A percentile compares a stretch with the other conserved stretches of the same genome.
Evolutionary conservation across 2,888 invertebrate species (phyloP).

Genomic region (Thecophora atra): DNA sequence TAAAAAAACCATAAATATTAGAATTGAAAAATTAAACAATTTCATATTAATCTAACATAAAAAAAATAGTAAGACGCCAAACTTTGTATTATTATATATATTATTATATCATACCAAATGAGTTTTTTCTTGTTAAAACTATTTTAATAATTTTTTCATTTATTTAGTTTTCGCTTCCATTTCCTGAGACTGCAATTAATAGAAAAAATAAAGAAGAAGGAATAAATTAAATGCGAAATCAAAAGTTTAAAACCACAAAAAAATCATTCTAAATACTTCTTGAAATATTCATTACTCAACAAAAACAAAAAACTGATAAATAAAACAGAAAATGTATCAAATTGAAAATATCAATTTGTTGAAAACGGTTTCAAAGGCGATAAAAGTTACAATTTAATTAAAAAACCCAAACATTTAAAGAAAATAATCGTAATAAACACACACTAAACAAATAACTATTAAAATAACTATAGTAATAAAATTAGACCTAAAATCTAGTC

Average conservation of each 20-base stretch:
- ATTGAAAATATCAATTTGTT: constrained; percentile 4
- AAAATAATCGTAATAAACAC: constrained; percentile 5
- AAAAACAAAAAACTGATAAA: not conserved
- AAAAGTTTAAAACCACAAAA: too few relatives aligned
- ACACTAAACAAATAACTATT: not conserved
- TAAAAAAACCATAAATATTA: too few relatives aligned
- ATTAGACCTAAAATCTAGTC: constrained; percentile 23
- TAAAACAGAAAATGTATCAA: constrained; percentile 4
- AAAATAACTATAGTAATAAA: constrained; percentile 12
- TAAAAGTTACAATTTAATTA: constrained; percentile 39
- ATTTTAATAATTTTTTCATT: not conserved
- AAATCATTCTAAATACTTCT: not conserved
- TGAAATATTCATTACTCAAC: not conserved
- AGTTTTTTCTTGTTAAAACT: not conserved
- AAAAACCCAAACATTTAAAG: constrained; percentile 42
- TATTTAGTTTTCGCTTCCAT: not conserved
- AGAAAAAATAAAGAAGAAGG: not conserved
- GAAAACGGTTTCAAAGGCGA: constrained; percentile 37
- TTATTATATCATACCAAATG: too few relatives aligned
- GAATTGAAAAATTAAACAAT: too few relatives aligned
- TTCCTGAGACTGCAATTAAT: not conserved
- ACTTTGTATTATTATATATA: too few relatives aligned
- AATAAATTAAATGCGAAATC: too few relatives aligned
- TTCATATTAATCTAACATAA: too few relatives aligned
- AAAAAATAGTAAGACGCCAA: too few relatives aligned